These are phyloP conservation scores for Eurytoma adleriae DNA, from an alignment of 2,888 invertebrate species.

Conservation along the genomic window DNA sequence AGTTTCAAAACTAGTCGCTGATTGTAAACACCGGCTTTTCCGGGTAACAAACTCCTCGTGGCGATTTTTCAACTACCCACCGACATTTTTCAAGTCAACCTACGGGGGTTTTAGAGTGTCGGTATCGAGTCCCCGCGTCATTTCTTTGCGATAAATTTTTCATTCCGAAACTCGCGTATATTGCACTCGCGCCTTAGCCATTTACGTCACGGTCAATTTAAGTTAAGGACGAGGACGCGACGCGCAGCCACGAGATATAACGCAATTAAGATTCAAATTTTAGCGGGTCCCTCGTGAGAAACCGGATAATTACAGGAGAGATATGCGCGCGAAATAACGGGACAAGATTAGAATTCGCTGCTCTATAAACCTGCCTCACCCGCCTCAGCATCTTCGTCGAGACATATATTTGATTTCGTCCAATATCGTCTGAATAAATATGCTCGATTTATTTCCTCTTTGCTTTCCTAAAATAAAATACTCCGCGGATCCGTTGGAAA, in stretches of 20 bases:
- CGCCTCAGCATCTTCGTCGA: background rate
- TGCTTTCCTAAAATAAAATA: background rate
- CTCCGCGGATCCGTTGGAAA: too few relatives aligned
- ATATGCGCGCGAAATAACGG: slow-evolving; percentile 8
- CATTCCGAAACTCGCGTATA: too few relatives aligned
- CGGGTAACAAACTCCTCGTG: too few relatives aligned
- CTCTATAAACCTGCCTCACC: background rate
- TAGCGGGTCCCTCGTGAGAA: background rate
- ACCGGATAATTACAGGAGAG: slow-evolving; percentile 14
- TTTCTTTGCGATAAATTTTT: too few relatives aligned
- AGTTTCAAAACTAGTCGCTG: too few relatives aligned
- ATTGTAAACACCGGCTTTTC: too few relatives aligned
- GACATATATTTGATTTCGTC: background rate
- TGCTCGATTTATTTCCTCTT: background rate
- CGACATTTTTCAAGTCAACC: too few relatives aligned
- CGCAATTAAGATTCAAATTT: slow-evolving; percentile 14
- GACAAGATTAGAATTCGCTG: slow-evolving; percentile 25
- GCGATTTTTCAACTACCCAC: too few relatives aligned
- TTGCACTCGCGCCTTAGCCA: too few relatives aligned
- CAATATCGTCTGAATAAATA: background rate
- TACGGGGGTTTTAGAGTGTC: too few relatives aligned
- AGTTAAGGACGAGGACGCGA: background rate
- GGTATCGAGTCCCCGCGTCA: too few relatives aligned
- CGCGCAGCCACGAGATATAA: background rate
- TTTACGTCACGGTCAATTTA: too few relatives aligned